These are phyloP conservation scores for Pseudomyrmex concolor DNA, from an alignment of 1,140 invertebrate species.

Conservation along the genomic window DNA sequence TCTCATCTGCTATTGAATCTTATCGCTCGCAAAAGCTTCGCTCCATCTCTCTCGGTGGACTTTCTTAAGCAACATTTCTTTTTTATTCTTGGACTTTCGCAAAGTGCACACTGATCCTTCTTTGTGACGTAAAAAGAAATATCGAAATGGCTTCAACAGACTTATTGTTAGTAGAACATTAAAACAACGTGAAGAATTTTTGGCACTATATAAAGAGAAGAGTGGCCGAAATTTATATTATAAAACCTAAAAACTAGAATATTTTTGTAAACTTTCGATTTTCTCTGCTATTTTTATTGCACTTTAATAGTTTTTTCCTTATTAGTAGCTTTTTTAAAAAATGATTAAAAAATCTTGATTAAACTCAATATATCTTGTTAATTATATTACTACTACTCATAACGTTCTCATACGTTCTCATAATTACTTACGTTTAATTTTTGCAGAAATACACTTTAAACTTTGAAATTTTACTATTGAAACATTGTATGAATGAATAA, in stretches of 20 bases:
- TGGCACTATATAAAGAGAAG: neutral
- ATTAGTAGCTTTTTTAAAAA: neutral
- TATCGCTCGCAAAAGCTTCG: neutral
- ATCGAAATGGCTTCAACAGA: neutral
- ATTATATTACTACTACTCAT: neutral
- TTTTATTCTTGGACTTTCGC: neutral
- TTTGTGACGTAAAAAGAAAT: conserved; percentile 3
- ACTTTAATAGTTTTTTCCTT: neutral
- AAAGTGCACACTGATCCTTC: conserved; percentile 12
- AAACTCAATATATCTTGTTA: neutral
- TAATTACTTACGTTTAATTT: conserved; percentile 9
- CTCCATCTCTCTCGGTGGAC: neutral
- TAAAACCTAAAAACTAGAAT: too few relatives aligned
- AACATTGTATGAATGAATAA: too few relatives aligned
- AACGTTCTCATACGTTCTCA: neutral
- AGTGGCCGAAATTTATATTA: neutral
- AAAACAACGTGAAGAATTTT: conserved; percentile 31
- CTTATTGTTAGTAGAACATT: conserved; percentile 5
- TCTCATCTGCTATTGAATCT: conserved; percentile 9
- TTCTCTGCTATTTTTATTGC: conserved; percentile 2
- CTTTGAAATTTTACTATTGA: neutral
- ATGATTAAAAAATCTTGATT: neutral
- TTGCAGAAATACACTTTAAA: neutral
- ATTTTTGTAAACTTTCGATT: neutral
- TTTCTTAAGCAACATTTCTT: neutral